These are phyloP conservation scores for Eutrigla gurnardus DNA, from an alignment of 2,797 vertebrate species.

Conservation along the genomic window DNA sequence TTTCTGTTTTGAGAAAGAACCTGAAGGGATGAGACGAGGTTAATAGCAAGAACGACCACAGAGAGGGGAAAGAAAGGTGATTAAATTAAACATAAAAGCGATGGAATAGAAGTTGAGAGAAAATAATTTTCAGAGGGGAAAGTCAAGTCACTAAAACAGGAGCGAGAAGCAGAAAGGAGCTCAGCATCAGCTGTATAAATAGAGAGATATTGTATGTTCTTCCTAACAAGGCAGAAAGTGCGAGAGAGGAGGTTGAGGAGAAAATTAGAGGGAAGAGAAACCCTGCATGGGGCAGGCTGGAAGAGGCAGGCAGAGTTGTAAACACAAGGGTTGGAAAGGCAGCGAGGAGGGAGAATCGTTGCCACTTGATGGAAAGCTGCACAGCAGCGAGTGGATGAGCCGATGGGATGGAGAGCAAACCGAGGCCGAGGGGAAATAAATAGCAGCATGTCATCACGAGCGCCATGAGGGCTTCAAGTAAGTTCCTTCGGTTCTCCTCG, in stretches of 20 bases:
- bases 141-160: slow-evolving; percentile 7
- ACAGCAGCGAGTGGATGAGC: slow-evolving; percentile 35
- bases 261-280: slow-evolving; percentile 76
- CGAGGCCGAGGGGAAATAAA: slow-evolving; percentile 37
- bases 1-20: slow-evolving; percentile 31
- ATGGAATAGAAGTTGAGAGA: too few relatives aligned
- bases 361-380: slow-evolving; percentile 51
- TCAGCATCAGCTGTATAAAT: slow-evolving; percentile 13
- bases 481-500: slow-evolving; percentile 53
- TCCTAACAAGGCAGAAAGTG: slow-evolving; percentile 56
- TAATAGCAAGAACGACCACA: background rate
- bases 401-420: slow-evolving; percentile 52
- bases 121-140: background rate
- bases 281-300: slow-evolving; percentile 66
- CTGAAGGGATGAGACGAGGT: background rate
- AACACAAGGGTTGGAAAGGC: slow-evolving; percentile 54
- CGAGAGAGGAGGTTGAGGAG: slow-evolving; percentile 54
- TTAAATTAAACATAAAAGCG: background rate
- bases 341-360: slow-evolving; percentile 32
- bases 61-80: background rate
- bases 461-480: slow-evolving; percentile 79
- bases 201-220: slow-evolving; percentile 57
- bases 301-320: slow-evolving; percentile 67
- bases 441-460: slow-evolving; percentile 51
- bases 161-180: slow-evolving; percentile 5